Percentiles rank a stretch among this genome's conserved stretches.
Conservation (phyloP, 1,140 invertebrate genomes). For the Anthonomus grandis region DNA sequence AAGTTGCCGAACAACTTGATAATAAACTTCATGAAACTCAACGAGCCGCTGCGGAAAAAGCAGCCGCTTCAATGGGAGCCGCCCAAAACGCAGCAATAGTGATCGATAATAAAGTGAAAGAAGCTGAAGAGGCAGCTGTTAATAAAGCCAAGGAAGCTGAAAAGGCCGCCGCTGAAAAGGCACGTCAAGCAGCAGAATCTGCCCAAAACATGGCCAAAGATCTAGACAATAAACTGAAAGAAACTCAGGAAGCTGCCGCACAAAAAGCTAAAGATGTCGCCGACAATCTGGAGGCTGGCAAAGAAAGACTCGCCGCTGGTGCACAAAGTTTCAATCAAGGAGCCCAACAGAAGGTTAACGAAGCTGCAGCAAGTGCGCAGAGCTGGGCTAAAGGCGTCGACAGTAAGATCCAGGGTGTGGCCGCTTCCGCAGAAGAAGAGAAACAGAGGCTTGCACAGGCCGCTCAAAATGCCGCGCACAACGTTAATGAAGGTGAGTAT, state of each 20-base stretch:
- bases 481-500: constrained; percentile 13
- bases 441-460: constrained; percentile 17
- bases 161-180: neutral
- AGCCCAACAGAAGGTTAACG: constrained; percentile 27
- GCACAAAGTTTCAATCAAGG: constrained; percentile 18
- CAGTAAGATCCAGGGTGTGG: constrained; percentile 17
- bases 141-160: constrained; percentile 21
- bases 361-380: constrained; percentile 21
- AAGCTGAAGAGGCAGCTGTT: constrained; percentile 15
- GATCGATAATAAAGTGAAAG: constrained; percentile 13
- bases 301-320: neutral
- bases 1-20: neutral
- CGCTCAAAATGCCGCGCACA: constrained; percentile 16
- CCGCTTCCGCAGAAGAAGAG: constrained; percentile 14
- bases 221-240: constrained; percentile 23
- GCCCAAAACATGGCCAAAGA: constrained; percentile 19
- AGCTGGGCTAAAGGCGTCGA: constrained; percentile 22
- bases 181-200: constrained; percentile 10
- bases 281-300: constrained; percentile 5
- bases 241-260: constrained; percentile 14
- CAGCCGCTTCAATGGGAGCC: neutral
- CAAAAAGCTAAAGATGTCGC: constrained; percentile 17
- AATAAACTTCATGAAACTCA: constrained; percentile 1
- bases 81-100: neutral
- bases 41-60: neutral